These are phyloP conservation scores for Thera britannica DNA, from an alignment of 2,888 invertebrate species.

Conservation along the genomic window DNA sequence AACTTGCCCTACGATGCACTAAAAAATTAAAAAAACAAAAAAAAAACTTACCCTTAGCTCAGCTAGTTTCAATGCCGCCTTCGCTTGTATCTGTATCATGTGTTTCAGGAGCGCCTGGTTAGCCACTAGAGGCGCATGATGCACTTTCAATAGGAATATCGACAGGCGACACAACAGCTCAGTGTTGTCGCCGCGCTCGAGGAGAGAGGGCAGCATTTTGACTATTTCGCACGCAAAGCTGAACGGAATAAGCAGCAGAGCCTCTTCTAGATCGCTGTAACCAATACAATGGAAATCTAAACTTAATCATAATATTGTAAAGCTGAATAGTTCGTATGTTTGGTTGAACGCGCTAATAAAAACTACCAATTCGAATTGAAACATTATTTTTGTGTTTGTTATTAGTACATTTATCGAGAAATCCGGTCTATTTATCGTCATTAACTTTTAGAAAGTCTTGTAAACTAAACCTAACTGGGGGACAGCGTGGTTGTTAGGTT, in stretches of 20 bases:
- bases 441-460: too few species aligned
- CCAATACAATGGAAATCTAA: background rate
- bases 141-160: constrained; percentile 90
- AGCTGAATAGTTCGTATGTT: too few species aligned
- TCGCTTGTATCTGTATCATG: constrained; percentile 86
- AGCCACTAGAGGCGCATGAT: constrained; percentile 91
- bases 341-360: too few species aligned
- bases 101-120: constrained; percentile 88
- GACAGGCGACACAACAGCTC: constrained; percentile 92
- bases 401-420: too few species aligned
- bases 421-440: too few species aligned
- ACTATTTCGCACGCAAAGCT: constrained; percentile 92
- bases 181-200: constrained; percentile 88
- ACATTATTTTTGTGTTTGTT: too few species aligned
- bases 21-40: too few species aligned
- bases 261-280: constrained; percentile 95
- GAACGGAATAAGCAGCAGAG: constrained; percentile 94
- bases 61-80: constrained; percentile 83
- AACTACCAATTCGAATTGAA: too few species aligned
- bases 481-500: too few species aligned
- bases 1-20: too few species aligned
- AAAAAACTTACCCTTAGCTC: constrained; percentile 84
- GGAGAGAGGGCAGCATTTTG: constrained; percentile 87
- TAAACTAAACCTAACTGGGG: too few species aligned
- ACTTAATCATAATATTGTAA: too few species aligned